A percentile compares a stretch with the other conserved stretches of the same genome.
phyloP scores from a whole-genome alignment of 2,113 vertebrate species.

The Lagopus leucura region DNA sequence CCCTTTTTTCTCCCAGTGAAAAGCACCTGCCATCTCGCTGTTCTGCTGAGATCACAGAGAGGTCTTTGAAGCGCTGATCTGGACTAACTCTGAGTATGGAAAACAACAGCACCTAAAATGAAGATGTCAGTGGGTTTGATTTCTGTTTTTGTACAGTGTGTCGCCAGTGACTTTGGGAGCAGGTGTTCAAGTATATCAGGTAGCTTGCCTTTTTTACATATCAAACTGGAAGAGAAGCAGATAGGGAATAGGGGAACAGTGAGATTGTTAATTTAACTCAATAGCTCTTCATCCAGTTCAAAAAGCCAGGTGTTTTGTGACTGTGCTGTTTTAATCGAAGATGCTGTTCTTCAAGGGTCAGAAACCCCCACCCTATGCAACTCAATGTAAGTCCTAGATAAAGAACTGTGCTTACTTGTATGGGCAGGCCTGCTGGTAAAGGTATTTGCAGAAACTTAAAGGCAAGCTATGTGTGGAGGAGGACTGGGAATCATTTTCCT shows the following conservation, averaged over 20 bases:
- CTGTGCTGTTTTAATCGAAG: not conserved
- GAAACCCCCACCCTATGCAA: fast-evolving
- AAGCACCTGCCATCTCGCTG: not conserved
- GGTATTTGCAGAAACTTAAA: not conserved
- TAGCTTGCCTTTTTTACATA: not conserved
- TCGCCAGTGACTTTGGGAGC: not conserved
- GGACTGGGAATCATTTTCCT: not conserved
- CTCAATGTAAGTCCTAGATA: not conserved
- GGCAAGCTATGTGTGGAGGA: not conserved
- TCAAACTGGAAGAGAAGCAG: not conserved
- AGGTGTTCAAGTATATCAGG: not conserved
- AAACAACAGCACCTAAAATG: not conserved
- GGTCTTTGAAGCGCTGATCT: not conserved
- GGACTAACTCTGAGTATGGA: not conserved
- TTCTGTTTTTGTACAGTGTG: not conserved
- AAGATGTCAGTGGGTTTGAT: not conserved
- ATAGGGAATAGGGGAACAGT: not conserved
- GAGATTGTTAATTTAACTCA: not conserved
- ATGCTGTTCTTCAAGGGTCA: not conserved
- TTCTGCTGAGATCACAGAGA: not conserved
- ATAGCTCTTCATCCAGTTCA: not conserved
- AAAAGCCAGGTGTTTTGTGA: not conserved
- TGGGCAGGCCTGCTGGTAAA: not conserved
- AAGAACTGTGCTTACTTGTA: not conserved
- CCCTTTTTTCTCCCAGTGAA: not conserved